Evolutionary conservation across 2,888 invertebrate genomes (phyloP).

Genomic region (Cheilosia soror): DNA sequence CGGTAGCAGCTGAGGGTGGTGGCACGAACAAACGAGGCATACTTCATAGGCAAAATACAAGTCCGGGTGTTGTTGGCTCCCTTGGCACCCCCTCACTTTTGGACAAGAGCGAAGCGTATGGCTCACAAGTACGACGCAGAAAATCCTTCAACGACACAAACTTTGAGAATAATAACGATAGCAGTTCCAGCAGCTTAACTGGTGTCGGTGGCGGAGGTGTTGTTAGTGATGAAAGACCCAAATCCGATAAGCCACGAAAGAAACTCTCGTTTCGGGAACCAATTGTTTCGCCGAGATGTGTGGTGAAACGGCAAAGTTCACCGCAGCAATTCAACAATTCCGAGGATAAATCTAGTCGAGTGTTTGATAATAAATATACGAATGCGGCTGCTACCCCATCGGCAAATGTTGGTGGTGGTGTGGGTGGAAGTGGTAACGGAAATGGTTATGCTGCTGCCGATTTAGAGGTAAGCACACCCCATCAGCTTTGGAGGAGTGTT

Average conservation of each 20-base stretch:
- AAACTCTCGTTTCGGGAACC: slow-evolving; percentile 95
- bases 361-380: slow-evolving; percentile 77
- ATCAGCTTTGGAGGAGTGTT: neutral
- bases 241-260: slow-evolving; percentile 88
- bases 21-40: slow-evolving; percentile 78
- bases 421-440: slow-evolving; percentile 12
- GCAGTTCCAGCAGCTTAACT: slow-evolving; percentile 81
- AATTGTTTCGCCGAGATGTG: slow-evolving; percentile 79
- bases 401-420: slow-evolving; percentile 14
- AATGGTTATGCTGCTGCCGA: slow-evolving; percentile 68
- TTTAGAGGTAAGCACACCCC: slow-evolving; percentile 73
- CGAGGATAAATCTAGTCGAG: slow-evolving; percentile 78
- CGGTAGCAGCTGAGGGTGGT: slow-evolving; percentile 70
- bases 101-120: slow-evolving; percentile 75
- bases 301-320: slow-evolving; percentile 78
- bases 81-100: slow-evolving; percentile 27
- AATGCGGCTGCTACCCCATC: slow-evolving; percentile 28
- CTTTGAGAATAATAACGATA: slow-evolving; percentile 78
- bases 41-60: slow-evolving; percentile 78
- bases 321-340: slow-evolving; percentile 77
- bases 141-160: slow-evolving; percentile 79
- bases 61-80: slow-evolving; percentile 34
- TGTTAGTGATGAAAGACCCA: slow-evolving; percentile 80
- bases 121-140: slow-evolving; percentile 78
- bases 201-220: slow-evolving; percentile 56